Evolutionary conservation across 2,888 invertebrate species (phyloP).

Genomic region (Automeris io): DNA sequence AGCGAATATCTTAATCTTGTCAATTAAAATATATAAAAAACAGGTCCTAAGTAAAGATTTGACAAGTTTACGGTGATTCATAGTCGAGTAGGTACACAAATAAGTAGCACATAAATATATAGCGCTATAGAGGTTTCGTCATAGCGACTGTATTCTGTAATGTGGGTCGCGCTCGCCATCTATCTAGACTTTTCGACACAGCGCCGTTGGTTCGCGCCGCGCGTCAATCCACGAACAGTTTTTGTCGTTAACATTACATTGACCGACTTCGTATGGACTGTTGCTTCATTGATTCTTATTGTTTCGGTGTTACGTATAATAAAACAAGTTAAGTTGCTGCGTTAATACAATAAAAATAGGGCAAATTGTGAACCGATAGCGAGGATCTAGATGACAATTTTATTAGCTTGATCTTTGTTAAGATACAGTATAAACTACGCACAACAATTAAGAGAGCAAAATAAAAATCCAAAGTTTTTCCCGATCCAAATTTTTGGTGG

Average conservation of each 20-base stretch:
- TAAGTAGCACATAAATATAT: slow-evolving; percentile 31
- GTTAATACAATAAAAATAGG: no score
- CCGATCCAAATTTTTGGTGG: no score
- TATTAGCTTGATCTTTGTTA: no score
- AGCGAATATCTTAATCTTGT: neutral
- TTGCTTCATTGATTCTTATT: slow-evolving; percentile 2
- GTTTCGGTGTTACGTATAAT: neutral
- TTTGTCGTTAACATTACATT: slow-evolving; percentile 49
- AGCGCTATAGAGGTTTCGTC: slow-evolving; percentile 43
- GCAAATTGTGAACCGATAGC: no score
- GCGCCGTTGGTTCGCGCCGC: slow-evolving; percentile 23
- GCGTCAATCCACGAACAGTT: slow-evolving; percentile 32
- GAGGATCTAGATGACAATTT: no score
- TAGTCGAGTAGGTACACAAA: slow-evolving; percentile 24
- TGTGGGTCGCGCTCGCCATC: slow-evolving; percentile 46
- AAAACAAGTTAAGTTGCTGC: no score
- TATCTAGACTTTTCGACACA: slow-evolving; percentile 54
- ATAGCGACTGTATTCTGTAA: no score
- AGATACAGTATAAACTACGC: no score
- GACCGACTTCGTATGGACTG: slow-evolving; percentile 29
- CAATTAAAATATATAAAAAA: neutral
- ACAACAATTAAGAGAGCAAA: no score
- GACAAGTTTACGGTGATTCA: slow-evolving; percentile 22
- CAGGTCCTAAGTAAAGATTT: slow-evolving; percentile 11
- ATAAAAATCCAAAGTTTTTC: no score